Conservation (phyloP, 2,113 vertebrate species). For the Platysteira castanea region DNA sequence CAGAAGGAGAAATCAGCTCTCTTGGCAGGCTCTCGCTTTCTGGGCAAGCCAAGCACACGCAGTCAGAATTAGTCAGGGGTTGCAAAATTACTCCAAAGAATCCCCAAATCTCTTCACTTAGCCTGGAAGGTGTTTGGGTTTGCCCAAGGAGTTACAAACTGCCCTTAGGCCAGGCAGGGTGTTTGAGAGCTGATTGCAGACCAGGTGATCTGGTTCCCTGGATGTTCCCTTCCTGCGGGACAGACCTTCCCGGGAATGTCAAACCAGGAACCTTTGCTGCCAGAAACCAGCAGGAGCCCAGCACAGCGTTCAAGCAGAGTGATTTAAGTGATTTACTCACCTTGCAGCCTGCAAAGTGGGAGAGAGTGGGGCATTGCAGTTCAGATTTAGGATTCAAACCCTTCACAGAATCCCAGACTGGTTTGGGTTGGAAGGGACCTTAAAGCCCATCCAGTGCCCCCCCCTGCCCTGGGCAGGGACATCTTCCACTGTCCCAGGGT, state of each 20-base stretch:
- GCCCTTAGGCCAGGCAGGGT: not conserved
- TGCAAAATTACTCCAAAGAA: not conserved
- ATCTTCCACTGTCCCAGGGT: rapidly evolving
- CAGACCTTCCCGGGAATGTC: not conserved
- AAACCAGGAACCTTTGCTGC: not conserved
- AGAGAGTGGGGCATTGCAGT: not conserved
- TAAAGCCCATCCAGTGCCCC: not conserved
- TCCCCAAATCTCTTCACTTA: not conserved
- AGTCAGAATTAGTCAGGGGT: not conserved
- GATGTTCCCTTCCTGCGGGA: not conserved
- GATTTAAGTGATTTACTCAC: not conserved
- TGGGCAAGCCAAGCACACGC: not conserved
- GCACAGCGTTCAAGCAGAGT: not conserved
- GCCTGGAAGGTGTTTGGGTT: not conserved
- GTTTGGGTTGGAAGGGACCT: too few relatives aligned
- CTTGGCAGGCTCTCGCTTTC: not conserved
- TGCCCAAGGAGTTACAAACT: not conserved
- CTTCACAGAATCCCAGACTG: not conserved
- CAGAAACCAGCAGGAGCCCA: not conserved
- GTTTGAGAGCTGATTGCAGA: not conserved
- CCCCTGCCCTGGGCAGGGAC: not conserved
- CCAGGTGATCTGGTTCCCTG: not conserved
- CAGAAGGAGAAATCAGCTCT: not conserved
- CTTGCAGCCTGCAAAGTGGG: not conserved
- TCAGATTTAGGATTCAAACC: not conserved